Base-by-base conservation (phyloP, 2,888 invertebrate species). In the Xestia rhomboidea region DNA sequence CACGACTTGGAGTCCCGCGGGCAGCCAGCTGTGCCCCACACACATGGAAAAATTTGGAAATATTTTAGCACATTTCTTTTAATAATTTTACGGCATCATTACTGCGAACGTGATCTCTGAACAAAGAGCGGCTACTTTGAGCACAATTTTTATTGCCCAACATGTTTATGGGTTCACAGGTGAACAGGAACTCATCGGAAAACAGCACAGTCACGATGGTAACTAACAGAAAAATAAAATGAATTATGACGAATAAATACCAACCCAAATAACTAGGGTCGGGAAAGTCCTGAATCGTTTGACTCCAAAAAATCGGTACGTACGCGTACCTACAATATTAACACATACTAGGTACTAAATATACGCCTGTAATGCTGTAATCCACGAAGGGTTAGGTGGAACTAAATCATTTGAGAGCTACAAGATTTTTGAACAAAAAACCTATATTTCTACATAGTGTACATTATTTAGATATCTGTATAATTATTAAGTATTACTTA, bases 1-100 rank as follows among this genome's bases (percentile, higher is more conserved):
- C 96, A 96, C 96, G 96, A 96, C 93, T 89, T 81, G 54, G 68
- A 77, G 87, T 93, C 94, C 95, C 90, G 92, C 88, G 91, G 95
- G 94, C 94, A 90, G 89, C 94, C 96, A 96, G 96, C 96, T 96
- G 96, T 94, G 95, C 93, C 90, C 89, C 92, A 87, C 90, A 41
- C 64, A 27, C 64, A 89, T 90, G 90, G 90, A 91, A 60, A 94
- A 92, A 93, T 92, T 89, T 90, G 87, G 90, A 92, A 93, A 93
- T 92, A 92, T 91, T 93, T 91, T 88, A 81, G 66, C 86, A 88
- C 88, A 85, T 91, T 91, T 91, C 91, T 87, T 84, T 78, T 66
- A 90, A 93, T 94, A 95, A 95, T 94, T 94, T 91, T 86, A 88
- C 90, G 89, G 89, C 91, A 95, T 96, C 88, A 91, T 81, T 93